Evolutionary conservation across 2,888 invertebrate genomes (phyloP).

Genomic region (Priocnemis perturbator): DNA sequence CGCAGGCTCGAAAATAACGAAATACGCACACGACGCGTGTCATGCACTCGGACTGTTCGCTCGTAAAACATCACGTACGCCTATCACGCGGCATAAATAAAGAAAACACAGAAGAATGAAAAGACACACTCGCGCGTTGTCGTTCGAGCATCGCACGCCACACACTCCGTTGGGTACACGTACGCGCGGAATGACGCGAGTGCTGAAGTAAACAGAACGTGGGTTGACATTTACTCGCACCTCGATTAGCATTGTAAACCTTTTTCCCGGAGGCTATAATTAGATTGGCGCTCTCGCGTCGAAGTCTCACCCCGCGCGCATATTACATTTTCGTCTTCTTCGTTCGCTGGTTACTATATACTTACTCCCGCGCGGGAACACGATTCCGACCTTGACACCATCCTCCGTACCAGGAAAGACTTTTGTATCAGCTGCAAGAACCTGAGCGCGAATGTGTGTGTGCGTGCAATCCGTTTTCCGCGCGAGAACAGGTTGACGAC

Average conservation of each 20-base stretch:
- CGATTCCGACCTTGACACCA: slow-evolving; percentile 31
- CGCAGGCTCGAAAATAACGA: no score
- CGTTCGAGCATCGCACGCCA: not conserved
- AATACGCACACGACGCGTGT: not conserved
- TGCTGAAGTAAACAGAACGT: slow-evolving; percentile 58
- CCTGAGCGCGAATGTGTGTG: no score
- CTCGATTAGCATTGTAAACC: slow-evolving; percentile 68
- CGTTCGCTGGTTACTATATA: slow-evolving; percentile 24
- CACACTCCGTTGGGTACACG: not conserved
- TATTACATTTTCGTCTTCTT: not conserved
- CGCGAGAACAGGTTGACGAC: no score
- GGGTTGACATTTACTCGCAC: slow-evolving; percentile 65
- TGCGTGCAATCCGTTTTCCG: not conserved
- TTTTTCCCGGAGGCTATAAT: slow-evolving; percentile 63
- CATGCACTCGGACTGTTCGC: no score
- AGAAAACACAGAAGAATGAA: not conserved
- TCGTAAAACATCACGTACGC: slow-evolving; percentile 10
- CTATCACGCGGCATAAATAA: not conserved
- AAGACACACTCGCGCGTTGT: not conserved
- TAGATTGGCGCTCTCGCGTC: slow-evolving; percentile 62
- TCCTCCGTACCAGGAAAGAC: not conserved
- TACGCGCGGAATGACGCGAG: slow-evolving; percentile 34
- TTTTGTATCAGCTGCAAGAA: not conserved
- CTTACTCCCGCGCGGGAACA: slow-evolving; percentile 3
- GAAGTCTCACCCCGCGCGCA: slow-evolving; percentile 26